These are phyloP conservation scores for Pogonomyrmex barbatus DNA, from an alignment of 1,140 invertebrate genomes.

Conservation along the genomic window DNA sequence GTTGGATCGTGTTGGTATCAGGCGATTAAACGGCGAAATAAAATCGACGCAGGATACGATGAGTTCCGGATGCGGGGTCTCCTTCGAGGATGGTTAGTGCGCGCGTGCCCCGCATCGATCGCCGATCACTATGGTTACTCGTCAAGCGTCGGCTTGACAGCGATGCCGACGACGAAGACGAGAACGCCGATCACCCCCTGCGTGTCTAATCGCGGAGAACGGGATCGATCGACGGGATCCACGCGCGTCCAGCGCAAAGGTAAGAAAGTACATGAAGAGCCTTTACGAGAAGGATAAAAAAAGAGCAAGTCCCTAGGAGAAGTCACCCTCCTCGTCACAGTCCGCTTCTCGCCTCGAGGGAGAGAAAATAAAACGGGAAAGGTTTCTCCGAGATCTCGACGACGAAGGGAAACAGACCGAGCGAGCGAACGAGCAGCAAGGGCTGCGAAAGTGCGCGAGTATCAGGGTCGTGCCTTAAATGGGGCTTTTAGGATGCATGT, in stretches of 20 bases:
- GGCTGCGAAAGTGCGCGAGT: conserved; percentile 12
- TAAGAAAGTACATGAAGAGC: background rate
- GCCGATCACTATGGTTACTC: conserved; percentile 83
- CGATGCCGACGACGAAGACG: conserved; percentile 14
- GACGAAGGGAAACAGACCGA: conserved; percentile 5
- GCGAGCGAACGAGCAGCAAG: conserved; percentile 54
- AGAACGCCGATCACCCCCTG: conserved; percentile 27
- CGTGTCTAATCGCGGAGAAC: background rate
- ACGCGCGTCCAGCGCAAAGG: background rate
- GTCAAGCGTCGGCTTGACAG: conserved; percentile 68
- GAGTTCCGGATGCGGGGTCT: conserved; percentile 6
- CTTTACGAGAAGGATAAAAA: background rate
- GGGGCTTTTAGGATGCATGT: background rate
- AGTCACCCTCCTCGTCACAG: background rate
- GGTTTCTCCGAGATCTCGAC: conserved; percentile 2
- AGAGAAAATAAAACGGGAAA: background rate
- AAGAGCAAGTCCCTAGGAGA: background rate
- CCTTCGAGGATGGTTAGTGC: conserved; percentile 35
- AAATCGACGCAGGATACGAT: background rate
- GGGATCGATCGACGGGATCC: background rate
- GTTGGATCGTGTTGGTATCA: background rate
- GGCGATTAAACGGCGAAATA: background rate
- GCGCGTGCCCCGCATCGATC: conserved; percentile 83
- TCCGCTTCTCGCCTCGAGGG: background rate
- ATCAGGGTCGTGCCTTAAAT: background rate